Evolutionary conservation across 92 coral and sea anemone species (phyloP).

Genomic region (Epizoanthus rinbou): DNA sequence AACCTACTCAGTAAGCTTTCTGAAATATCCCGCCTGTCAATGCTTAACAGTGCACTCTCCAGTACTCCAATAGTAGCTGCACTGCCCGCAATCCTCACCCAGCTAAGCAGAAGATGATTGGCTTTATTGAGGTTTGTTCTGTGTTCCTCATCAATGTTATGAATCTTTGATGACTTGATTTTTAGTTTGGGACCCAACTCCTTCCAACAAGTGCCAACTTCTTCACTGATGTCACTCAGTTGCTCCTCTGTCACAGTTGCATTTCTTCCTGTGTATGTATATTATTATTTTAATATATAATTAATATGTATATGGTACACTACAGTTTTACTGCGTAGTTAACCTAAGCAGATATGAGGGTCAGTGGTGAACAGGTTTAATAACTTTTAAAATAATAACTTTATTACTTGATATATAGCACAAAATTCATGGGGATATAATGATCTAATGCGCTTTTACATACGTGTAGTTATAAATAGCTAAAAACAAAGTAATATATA

Average conservation of each 20-base stretch:
- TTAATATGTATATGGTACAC: too few species aligned
- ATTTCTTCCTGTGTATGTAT: constrained; percentile 6
- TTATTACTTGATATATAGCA: too few species aligned
- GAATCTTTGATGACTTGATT: constrained; percentile 60
- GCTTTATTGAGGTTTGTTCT: constrained; percentile 70
- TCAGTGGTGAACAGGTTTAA: too few species aligned
- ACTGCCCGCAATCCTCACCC: constrained; percentile 66
- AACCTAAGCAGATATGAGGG: too few species aligned
- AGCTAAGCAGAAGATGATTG: constrained; percentile 58
- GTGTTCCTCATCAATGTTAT: constrained; percentile 72
- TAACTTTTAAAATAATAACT: too few species aligned
- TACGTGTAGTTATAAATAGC: too few species aligned
- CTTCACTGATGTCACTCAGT: constrained; percentile 71
- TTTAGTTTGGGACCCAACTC: constrained; percentile 69
- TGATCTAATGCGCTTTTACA: too few species aligned
- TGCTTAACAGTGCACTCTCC: constrained; percentile 57
- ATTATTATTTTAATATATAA: too few species aligned
- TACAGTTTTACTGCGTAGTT: too few species aligned
- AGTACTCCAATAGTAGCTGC: constrained; percentile 67
- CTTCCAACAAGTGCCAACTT: constrained; percentile 81
- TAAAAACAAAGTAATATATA: too few species aligned
- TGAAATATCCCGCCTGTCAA: constrained; percentile 73
- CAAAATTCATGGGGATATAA: too few species aligned
- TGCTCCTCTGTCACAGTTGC: constrained; percentile 57
- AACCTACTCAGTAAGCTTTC: constrained; percentile 62